Conservation (phyloP, 2,888 invertebrate species). For the Acleris holmiana region DNA sequence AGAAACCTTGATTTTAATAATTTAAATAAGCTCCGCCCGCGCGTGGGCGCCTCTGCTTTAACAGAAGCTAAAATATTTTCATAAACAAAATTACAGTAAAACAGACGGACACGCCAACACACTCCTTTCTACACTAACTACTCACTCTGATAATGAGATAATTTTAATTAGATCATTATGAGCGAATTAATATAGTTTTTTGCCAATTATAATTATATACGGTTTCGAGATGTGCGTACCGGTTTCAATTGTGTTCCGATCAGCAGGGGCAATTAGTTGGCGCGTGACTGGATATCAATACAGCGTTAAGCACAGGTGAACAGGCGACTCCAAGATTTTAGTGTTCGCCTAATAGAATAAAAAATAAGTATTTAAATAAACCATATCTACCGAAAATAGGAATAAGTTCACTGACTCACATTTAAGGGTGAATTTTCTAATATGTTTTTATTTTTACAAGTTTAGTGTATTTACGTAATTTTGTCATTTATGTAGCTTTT, state of each 20-base stretch:
- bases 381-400: too few species aligned
- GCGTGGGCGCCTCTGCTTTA: too few species aligned
- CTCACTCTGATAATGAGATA: not conserved
- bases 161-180: constrained; percentile 33
- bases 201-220: constrained; percentile 14
- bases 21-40: too few species aligned
- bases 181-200: not conserved
- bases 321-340: not conserved
- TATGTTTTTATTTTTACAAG: too few species aligned
- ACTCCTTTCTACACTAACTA: not conserved
- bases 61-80: too few species aligned
- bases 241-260: constrained; percentile 18
- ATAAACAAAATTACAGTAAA: not conserved
- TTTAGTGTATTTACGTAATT: too few species aligned
- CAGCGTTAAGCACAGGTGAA: not conserved
- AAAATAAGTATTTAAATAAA: too few species aligned
- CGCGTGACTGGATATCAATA: constrained; percentile 17
- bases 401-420: too few species aligned
- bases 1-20: too few species aligned
- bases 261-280: constrained; percentile 6
- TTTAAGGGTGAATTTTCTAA: too few species aligned
- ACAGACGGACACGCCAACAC: not conserved
- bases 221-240: not conserved
- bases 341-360: too few species aligned
- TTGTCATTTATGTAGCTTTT: too few species aligned